Conservation (phyloP, 2,113 vertebrate genomes). For the Syrrhaptes paradoxus region DNA sequence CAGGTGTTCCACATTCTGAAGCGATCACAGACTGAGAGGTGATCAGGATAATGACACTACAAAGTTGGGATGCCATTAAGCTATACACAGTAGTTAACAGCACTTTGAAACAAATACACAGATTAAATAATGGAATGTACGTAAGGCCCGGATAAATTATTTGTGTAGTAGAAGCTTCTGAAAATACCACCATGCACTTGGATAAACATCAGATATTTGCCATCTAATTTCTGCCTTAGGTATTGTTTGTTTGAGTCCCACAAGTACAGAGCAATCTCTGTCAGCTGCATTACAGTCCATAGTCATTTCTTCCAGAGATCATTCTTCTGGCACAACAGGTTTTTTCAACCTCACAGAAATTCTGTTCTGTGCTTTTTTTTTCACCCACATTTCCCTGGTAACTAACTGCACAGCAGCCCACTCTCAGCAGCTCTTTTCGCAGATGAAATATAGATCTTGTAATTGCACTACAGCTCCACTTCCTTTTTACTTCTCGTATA, state of each 20-base stretch:
- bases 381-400: not conserved
- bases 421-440: not conserved
- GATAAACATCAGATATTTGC: not conserved
- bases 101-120: not conserved
- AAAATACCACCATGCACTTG: not conserved
- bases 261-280: not conserved
- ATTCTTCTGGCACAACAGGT: not conserved
- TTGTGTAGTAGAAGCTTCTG: not conserved
- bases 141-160: not conserved
- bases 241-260: not conserved
- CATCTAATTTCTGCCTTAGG: not conserved
- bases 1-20: not conserved
- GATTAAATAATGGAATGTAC: not conserved
- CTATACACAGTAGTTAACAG: not conserved
- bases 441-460: not conserved
- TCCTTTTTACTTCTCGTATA: not conserved
- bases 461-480: not conserved
- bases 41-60: not conserved
- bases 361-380: not conserved
- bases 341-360: not conserved
- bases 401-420: not conserved
- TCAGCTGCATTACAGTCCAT: not conserved
- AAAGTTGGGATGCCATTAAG: not conserved
- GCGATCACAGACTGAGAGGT: not conserved
- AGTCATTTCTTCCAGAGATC: not conserved